Evolutionary conservation across 1,140 invertebrate genomes (phyloP).

Genomic region (Papilio polyxenes): DNA sequence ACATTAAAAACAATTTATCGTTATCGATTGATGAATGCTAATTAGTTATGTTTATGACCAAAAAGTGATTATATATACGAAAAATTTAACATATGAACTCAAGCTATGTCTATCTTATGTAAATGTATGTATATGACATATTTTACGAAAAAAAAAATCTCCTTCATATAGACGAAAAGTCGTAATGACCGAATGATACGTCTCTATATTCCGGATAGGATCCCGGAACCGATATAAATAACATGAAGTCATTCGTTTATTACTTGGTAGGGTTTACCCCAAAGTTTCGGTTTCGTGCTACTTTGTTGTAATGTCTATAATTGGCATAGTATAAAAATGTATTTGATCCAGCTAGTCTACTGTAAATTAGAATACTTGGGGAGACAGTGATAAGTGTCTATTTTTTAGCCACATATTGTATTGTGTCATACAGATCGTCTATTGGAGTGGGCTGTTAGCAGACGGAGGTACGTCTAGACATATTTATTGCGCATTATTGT

Average conservation of each 20-base stretch:
- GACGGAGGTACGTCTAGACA: constrained; percentile 23
- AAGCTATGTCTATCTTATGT: neutral
- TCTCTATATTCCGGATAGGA: neutral
- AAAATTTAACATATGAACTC: constrained; percentile 16
- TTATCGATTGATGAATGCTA: constrained; percentile 15
- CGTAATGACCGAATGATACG: neutral
- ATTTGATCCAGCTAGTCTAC: neutral
- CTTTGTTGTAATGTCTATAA: neutral
- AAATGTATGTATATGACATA: constrained; percentile 10
- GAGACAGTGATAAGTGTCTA: neutral
- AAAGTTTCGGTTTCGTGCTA: neutral
- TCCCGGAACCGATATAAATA: neutral
- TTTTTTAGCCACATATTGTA: neutral
- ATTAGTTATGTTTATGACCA: constrained; percentile 27
- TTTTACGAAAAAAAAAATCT: neutral
- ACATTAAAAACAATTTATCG: constrained; percentile 25
- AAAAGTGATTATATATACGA: constrained; percentile 12
- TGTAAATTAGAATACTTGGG: neutral
- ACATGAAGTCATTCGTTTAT: neutral
- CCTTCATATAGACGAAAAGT: neutral
- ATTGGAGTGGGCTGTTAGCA: constrained; percentile 13
- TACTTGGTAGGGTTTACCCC: neutral
- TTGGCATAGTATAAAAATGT: neutral
- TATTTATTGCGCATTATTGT: constrained; percentile 9
- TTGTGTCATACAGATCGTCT: neutral